Percentiles rank a stretch among this genome's conserved stretches.
Evolutionary conservation across 1,140 invertebrate genomes (phyloP).

Genomic region (Neotoxoptera formosana): DNA sequence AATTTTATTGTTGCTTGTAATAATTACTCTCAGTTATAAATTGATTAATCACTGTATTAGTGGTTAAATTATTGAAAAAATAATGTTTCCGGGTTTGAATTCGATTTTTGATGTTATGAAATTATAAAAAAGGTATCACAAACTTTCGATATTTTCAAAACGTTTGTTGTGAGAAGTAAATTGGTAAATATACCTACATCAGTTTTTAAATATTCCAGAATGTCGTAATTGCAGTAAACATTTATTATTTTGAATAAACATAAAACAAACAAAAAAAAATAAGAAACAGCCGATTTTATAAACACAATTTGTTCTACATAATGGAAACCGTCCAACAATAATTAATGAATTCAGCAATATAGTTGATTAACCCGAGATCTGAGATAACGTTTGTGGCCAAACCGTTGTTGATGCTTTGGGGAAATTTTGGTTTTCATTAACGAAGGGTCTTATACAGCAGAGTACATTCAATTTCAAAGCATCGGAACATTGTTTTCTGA

Average conservation of each 20-base stretch:
- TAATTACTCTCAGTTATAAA: not conserved
- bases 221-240: not conserved
- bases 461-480: not conserved
- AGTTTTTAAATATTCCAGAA: not conserved
- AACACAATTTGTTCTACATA: not conserved
- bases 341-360: slow-evolving; percentile 15
- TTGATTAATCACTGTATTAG: not conserved
- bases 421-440: slow-evolving; percentile 25
- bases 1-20: not conserved
- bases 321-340: not conserved
- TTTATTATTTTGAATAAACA: not conserved
- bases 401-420: not conserved
- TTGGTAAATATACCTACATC: not conserved
- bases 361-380: not conserved
- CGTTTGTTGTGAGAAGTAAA: not conserved
- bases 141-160: not conserved
- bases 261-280: not conserved
- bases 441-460: not conserved
- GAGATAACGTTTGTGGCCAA: not conserved
- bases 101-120: not conserved
- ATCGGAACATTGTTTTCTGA: not conserved
- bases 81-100: not conserved
- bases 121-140: not conserved
- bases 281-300: not conserved
- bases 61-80: not conserved